Evolutionary conservation across 2,113 vertebrate genomes (phyloP).

Genomic region (Rhabdomys dilectus): DNA sequence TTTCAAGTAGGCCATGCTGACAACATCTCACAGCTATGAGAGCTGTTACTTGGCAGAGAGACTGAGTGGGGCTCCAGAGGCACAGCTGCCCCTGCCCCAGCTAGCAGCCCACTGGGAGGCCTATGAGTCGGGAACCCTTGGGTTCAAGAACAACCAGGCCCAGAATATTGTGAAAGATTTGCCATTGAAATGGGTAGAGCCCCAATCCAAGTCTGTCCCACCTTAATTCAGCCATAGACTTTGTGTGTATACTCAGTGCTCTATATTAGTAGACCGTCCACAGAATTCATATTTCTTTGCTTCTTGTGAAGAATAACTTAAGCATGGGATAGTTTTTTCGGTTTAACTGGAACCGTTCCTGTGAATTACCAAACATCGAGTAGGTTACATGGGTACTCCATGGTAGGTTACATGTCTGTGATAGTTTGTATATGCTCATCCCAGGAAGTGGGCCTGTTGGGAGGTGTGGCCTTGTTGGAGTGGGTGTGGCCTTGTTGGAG

Average conservation of each 20-base stretch:
- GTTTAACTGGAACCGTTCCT: constrained; percentile 31
- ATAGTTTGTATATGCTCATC: no score
- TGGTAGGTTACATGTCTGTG: not conserved
- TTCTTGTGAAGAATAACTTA: constrained; percentile 60
- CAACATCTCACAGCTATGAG: not conserved
- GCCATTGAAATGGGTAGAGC: not conserved
- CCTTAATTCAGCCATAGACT: not conserved
- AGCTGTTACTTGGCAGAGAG: not conserved
- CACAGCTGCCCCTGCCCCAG: not conserved
- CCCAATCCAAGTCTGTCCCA: not conserved
- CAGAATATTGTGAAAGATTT: not conserved
- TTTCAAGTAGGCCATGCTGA: not conserved
- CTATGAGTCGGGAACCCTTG: not conserved
- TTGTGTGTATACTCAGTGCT: not conserved
- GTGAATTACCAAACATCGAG: constrained; percentile 27
- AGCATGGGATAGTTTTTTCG: constrained; percentile 54
- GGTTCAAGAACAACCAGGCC: not conserved
- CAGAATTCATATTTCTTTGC: constrained; percentile 32
- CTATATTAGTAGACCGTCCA: constrained; percentile 21
- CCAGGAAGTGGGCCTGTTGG: no score
- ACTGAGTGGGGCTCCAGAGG: not conserved
- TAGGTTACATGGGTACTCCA: not conserved
- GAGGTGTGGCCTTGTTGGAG: no score
- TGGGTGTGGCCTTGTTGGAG: no score
- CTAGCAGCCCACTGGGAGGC: not conserved